A percentile compares a stretch with the other conserved stretches of the same genome.
Conservation (phyloP, 2,888 invertebrate genomes). For the Eupithecia pulchellata region DNA sequence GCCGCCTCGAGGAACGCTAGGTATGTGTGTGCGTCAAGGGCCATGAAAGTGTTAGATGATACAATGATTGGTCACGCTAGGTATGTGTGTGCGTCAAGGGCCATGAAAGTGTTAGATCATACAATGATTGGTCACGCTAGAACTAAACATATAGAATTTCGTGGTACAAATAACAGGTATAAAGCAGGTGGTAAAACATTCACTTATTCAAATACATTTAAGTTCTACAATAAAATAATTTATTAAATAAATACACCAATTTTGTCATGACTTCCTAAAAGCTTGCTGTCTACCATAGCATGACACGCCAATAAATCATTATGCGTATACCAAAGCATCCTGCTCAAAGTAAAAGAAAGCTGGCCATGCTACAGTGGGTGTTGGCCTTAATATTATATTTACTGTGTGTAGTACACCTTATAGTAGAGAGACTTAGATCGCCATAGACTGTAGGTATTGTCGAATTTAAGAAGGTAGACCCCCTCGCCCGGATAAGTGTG, state of each 20-base stretch:
- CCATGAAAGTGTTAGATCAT: too few relatives aligned
- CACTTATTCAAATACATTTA: constrained; percentile 1
- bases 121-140: neutral
- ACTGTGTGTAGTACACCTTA: constrained; percentile 97
- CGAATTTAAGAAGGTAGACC: constrained; percentile 98
- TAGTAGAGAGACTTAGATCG: constrained; percentile 99
- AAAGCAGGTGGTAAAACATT: neutral
- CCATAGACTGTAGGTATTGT: constrained; percentile 99
- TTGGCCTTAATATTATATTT: constrained; percentile 45
- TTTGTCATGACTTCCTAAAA: constrained; percentile 25
- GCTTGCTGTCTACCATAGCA: constrained; percentile 16
- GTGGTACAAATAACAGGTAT: constrained; percentile 2
- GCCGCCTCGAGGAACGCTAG: too few relatives aligned
- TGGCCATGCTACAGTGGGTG: constrained; percentile 13
- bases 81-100: too few relatives aligned
- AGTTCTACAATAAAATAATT: constrained; percentile 16
- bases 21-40: too few relatives aligned
- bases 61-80: too few relatives aligned
- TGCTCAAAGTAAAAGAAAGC: neutral
- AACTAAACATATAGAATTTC: neutral
- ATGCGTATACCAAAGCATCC: constrained; percentile 2
- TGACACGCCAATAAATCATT: constrained; percentile 4
- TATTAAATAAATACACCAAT: constrained; percentile 9
- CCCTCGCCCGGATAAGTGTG: constrained; percentile 99
- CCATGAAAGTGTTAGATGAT: too few relatives aligned